These are phyloP conservation scores for Platygyra sinensis DNA, from an alignment of 64 coral and sea anemone species.

Conservation along the genomic window DNA sequence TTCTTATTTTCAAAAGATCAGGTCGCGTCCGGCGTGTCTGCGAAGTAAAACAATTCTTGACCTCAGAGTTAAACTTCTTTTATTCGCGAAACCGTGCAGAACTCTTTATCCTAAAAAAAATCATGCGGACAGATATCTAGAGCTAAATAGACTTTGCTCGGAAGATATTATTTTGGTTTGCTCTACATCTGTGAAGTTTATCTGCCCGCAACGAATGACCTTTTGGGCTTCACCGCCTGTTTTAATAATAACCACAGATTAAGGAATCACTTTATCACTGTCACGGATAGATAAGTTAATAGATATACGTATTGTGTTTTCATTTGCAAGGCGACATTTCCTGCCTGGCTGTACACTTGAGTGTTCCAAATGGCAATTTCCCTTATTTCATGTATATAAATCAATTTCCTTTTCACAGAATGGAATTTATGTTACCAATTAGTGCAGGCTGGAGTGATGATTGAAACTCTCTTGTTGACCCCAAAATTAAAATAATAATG, in stretches of 20 bases:
- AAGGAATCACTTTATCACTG: not conserved
- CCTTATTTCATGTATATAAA: not conserved
- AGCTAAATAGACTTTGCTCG: not conserved
- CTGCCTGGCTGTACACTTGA: not conserved
- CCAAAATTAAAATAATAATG: slow-evolving; percentile 28
- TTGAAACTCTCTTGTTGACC: not conserved
- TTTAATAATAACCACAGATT: not conserved
- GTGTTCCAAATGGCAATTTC: not conserved
- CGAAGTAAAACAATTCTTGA: not conserved
- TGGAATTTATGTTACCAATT: not conserved
- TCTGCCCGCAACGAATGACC: slow-evolving; percentile 3
- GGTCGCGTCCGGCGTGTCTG: not conserved
- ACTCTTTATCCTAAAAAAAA: not conserved
- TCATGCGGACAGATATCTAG: not conserved
- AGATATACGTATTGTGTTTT: not conserved
- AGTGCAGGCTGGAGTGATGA: not conserved
- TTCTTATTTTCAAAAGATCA: slow-evolving; percentile 27
- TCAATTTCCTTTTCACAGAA: not conserved
- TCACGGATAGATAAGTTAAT: not conserved
- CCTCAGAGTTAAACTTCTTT: not conserved
- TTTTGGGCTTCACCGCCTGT: not conserved
- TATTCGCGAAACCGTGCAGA: not conserved
- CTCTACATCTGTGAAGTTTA: not conserved
- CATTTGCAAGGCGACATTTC: not conserved
- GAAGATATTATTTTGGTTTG: not conserved